These are phyloP conservation scores for Xenops minutus DNA, from an alignment of 2,797 vertebrate species.

Conservation along the genomic window DNA sequence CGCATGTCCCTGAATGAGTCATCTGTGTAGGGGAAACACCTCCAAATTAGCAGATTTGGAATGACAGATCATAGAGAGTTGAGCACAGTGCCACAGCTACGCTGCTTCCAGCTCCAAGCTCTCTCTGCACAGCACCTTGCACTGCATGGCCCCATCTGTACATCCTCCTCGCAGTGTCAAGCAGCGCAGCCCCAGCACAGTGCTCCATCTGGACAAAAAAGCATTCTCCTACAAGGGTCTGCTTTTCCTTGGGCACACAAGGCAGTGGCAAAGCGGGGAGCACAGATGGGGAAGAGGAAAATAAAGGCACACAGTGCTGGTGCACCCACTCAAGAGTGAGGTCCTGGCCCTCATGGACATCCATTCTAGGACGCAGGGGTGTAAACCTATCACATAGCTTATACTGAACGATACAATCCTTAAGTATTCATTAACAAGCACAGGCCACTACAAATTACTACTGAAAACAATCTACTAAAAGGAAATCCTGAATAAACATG, in stretches of 20 bases:
- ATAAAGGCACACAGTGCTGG: rapidly evolving
- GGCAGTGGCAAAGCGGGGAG: neutral
- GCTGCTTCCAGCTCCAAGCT: neutral
- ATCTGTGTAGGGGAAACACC: neutral
- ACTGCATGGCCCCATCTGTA: neutral
- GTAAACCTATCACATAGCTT: neutral
- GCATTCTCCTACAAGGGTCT: neutral
- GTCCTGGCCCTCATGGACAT: neutral
- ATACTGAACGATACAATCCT: neutral
- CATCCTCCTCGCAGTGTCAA: neutral
- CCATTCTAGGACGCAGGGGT: neutral
- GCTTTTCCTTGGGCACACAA: neutral
- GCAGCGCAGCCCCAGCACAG: neutral
- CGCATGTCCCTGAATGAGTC: neutral
- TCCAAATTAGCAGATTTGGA: neutral
- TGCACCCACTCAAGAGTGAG: rapidly evolving
- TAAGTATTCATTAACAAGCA: neutral
- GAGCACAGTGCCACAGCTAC: neutral
- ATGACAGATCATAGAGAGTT: neutral
- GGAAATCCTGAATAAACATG: neutral
- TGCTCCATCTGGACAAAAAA: neutral
- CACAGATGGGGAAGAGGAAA: neutral
- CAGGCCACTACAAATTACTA: neutral
- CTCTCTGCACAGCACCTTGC: neutral
- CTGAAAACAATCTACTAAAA: neutral